Evolutionary conservation across 2,888 invertebrate genomes (phyloP).

Genomic region (Troides helena): DNA sequence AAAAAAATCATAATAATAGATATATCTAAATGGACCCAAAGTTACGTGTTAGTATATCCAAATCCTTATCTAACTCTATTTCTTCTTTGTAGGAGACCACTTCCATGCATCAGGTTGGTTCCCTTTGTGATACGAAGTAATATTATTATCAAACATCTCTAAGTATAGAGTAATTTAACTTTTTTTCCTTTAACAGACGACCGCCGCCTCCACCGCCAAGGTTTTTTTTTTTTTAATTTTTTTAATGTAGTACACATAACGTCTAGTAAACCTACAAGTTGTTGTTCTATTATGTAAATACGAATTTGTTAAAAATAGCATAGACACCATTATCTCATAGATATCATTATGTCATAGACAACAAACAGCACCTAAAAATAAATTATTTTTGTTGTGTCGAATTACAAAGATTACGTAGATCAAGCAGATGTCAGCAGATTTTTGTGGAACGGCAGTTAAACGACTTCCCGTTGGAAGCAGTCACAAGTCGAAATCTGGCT

Average conservation of each 20-base stretch:
- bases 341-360: background rate
- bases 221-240: slow-evolving; percentile 31
- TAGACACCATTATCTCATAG: background rate
- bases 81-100: slow-evolving; percentile 32
- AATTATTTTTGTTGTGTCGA: slow-evolving; percentile 2
- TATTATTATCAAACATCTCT: slow-evolving; percentile 6
- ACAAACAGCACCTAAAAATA: slow-evolving; percentile 1
- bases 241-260: background rate
- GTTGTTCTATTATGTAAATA: background rate
- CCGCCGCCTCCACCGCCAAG: slow-evolving; percentile 31
- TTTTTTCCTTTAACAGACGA: slow-evolving; percentile 30
- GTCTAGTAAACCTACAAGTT: background rate
- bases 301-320: background rate
- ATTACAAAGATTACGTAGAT: background rate
- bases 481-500: no score
- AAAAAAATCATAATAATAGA: no score
- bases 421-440: no score
- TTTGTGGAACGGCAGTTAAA: no score
- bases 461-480: no score
- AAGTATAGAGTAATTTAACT: slow-evolving; percentile 8
- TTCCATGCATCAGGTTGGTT: slow-evolving; percentile 38
- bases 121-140: slow-evolving; percentile 19
- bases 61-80: slow-evolving; percentile 12
- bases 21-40: background rate
- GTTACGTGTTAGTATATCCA: slow-evolving; percentile 27